Evolutionary conservation across 2,797 vertebrate species (phyloP).

Genomic region (Leptodactylus fallax): DNA sequence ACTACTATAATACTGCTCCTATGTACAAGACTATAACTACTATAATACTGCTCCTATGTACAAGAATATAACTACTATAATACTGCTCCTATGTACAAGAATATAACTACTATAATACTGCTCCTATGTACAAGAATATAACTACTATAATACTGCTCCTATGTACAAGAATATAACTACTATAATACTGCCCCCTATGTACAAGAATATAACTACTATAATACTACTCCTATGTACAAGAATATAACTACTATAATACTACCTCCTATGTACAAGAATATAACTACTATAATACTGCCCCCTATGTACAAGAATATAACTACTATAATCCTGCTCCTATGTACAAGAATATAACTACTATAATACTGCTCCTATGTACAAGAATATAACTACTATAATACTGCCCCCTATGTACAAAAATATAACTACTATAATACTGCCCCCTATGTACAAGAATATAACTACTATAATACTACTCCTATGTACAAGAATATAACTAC

Average conservation of each 20-base stretch:
- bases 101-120: no score
- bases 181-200: neutral
- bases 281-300: no score
- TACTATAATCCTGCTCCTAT: neutral
- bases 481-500: no score
- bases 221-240: no score
- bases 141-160: conserved; percentile 5
- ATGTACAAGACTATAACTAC: neutral
- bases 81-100: no score
- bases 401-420: neutral
- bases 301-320: neutral
- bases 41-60: neutral
- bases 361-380: neutral
- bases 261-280: no score
- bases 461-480: no score
- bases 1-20: neutral
- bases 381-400: conserved; percentile 11
- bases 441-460: no score
- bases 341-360: conserved; percentile 1
- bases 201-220: no score
- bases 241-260: no score
- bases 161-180: neutral
- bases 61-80: no score
- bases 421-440: conserved; percentile 17
- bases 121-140: neutral